phyloP scores from a whole-genome alignment of 2,888 invertebrate species.

The Tromatobia lineatoria region DNA sequence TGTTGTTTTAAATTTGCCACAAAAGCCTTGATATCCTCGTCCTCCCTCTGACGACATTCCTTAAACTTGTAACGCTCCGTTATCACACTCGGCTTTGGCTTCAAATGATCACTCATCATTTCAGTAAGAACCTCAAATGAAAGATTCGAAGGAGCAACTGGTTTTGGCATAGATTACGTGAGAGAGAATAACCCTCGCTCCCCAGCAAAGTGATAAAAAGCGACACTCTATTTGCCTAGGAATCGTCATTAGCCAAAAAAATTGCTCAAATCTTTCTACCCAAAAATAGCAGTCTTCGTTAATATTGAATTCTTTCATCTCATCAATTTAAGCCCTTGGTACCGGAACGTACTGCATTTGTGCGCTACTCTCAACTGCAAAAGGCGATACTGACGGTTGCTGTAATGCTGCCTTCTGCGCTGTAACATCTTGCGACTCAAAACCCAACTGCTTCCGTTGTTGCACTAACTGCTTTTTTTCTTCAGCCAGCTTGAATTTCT shows the following conservation, averaged over 20 bases:
- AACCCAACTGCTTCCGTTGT: too few relatives aligned
- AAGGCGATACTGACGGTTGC: too few relatives aligned
- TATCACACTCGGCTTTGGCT: neutral
- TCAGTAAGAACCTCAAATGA: too few relatives aligned
- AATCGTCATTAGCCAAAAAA: neutral
- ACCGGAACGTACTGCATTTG: too few relatives aligned
- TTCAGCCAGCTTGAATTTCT: too few relatives aligned
- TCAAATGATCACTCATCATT: too few relatives aligned
- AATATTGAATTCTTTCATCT: too few relatives aligned
- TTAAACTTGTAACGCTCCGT: neutral
- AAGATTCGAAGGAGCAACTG: neutral
- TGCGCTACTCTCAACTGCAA: too few relatives aligned
- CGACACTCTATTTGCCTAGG: neutral
- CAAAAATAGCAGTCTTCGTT: neutral
- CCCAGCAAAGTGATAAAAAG: neutral
- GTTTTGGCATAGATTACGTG: neutral
- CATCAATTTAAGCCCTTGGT: too few relatives aligned
- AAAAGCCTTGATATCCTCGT: neutral
- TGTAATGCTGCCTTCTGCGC: too few relatives aligned
- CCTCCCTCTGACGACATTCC: neutral
- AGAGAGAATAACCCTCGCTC: neutral
- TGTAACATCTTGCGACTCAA: too few relatives aligned
- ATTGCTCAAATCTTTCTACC: neutral
- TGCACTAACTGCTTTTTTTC: too few relatives aligned
- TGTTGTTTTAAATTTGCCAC: conserved; percentile 59